A percentile compares a stretch with the other conserved stretches of the same genome.
Evolutionary conservation across 2,797 vertebrate species (phyloP).

Genomic region (Leuciscus waleckii): DNA sequence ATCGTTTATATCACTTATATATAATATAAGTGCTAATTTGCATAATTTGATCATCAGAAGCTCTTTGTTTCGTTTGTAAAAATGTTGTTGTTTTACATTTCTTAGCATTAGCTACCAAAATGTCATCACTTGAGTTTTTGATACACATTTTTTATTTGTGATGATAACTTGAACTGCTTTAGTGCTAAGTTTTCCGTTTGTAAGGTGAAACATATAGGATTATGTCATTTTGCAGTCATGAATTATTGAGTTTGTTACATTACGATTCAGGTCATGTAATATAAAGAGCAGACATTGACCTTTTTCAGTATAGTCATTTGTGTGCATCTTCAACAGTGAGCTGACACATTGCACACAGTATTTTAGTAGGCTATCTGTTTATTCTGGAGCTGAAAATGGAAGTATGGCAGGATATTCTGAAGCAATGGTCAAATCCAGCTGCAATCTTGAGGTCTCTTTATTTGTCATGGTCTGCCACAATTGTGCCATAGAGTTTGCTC

Average conservation of each 20-base stretch:
- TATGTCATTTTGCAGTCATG: background rate
- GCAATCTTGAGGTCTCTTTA: constrained; percentile 74
- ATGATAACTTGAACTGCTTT: background rate
- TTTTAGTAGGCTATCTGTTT: constrained; percentile 72
- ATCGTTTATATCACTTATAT: too few relatives aligned
- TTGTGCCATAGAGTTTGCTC: constrained; percentile 59
- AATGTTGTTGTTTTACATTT: background rate
- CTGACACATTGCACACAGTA: constrained; percentile 60
- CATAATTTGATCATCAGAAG: background rate
- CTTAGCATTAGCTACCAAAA: background rate
- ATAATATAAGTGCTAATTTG: too few relatives aligned
- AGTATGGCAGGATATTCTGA: constrained; percentile 56
- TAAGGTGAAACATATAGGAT: background rate
- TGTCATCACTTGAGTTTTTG: background rate
- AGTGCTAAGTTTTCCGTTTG: background rate
- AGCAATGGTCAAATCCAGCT: constrained; percentile 62
- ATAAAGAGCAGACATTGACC: constrained; percentile 2
- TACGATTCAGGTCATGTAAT: background rate
- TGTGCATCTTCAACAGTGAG: constrained; percentile 53
- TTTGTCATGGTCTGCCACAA: constrained; percentile 62
- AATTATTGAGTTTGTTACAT: background rate
- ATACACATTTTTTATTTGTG: background rate
- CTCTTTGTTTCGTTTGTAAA: background rate
- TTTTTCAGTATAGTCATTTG: constrained; percentile 42
- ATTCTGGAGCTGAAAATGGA: constrained; percentile 70